Evolutionary conservation across 2,888 invertebrate genomes (phyloP), one percentile per base, ranked within the genome.

Genomic region (Sphaerophoria rueppellii): DNA sequence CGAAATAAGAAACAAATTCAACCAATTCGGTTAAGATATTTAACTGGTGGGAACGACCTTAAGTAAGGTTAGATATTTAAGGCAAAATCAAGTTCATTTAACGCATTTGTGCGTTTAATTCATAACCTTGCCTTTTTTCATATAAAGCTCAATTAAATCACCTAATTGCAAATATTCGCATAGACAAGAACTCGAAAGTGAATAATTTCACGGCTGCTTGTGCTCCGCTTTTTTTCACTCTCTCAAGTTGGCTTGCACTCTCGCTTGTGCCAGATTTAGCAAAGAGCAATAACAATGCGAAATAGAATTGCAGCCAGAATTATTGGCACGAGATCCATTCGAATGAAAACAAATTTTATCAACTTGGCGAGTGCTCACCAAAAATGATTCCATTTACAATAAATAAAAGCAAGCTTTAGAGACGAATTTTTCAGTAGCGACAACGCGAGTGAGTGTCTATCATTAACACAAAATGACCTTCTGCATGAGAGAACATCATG

Each of bases 321-420:
- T 72, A 76, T 72, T 80, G 83, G 80, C 83, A 83, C 58, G 55
- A 65, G 61, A 76, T 34, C 50, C 72, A 76, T 60, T 83, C 46
- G 57, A 72, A 76, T 80, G 83, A 80, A 79, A 80, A 72, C 67
- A 61, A 67, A 69, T 76, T 83, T 72, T 54, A 80, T 80, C 80
- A 75, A 72, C 65, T 83, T 79, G 74, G 79, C 79, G 57, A 75
- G n/a, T 46, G 71, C 43, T 72, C 71, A 67, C 52, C 55, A 24
- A 24, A 74, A 71, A 54, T 61, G 70, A 60, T 78, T 78, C 58
- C 65, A 75, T 65, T 48, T 52, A 52, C 32, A 58, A 6, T 14
- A 57, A 60, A 40, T 9, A 0, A 6, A 43, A 4, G 11, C 43
- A 43, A 60, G 7, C 58, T 16, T 40, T 40, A 40, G 6, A 40